Evolutionary conservation across 2,888 invertebrate genomes (phyloP).

Genomic region (Cephus rjabovi): DNA sequence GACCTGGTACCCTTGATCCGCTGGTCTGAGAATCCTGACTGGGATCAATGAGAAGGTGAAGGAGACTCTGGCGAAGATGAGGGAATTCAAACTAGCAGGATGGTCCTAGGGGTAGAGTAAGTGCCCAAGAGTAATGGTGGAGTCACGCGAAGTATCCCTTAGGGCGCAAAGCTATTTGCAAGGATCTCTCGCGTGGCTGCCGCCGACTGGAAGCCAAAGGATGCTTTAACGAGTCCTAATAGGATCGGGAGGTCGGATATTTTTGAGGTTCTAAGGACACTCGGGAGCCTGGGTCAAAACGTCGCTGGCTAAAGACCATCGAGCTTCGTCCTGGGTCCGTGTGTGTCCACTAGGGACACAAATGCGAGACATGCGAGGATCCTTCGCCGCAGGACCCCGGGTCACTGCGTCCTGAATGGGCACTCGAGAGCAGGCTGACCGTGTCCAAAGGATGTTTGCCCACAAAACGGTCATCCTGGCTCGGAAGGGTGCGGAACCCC

Average conservation of each 20-base stretch:
- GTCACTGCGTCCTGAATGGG: conserved; percentile 39
- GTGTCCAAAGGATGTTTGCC: conserved; percentile 52
- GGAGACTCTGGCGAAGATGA: not conserved
- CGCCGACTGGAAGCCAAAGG: conserved; percentile 21
- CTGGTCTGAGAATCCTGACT: not conserved
- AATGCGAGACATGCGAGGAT: conserved; percentile 26
- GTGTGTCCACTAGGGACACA: conserved; percentile 17
- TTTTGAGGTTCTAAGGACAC: conserved; percentile 14
- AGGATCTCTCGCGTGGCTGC: not conserved
- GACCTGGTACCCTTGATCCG: not conserved
- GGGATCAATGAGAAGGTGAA: not conserved
- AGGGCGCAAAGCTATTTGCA: conserved; percentile 7
- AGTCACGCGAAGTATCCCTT: conserved; percentile 10
- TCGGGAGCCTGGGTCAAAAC: conserved; percentile 35
- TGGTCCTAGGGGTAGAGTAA: not conserved
- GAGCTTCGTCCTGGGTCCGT: conserved; percentile 9
- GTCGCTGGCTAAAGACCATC: conserved; percentile 30
- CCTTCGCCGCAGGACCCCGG: conserved; percentile 21
- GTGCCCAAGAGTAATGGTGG: not conserved
- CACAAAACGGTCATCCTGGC: conserved; percentile 40
- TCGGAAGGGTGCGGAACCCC: conserved; percentile 10
- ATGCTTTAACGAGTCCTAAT: conserved; percentile 41
- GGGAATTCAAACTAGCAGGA: not conserved
- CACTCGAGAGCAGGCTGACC: conserved; percentile 37
- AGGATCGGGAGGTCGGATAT: conserved; percentile 31